Base-by-base conservation (phyloP, 2,797 vertebrate genomes). In the Crypturellus tataupa region DNA sequence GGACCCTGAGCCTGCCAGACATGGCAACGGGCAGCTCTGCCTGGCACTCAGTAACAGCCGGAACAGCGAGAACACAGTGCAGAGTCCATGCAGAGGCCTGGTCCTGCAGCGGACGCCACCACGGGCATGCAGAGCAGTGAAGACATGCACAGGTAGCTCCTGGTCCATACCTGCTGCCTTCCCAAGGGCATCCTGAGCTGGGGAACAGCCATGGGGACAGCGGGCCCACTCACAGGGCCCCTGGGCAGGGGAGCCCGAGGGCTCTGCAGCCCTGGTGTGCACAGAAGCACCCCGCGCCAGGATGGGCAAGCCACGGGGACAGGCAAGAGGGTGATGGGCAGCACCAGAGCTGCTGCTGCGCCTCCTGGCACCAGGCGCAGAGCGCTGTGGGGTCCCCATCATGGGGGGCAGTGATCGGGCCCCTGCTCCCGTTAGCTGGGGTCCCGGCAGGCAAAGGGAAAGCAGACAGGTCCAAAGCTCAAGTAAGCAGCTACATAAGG, bases 261-360 rank as follows among this genome's bases (percentile, higher is more conserved):
- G 24, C 27, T 20, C 5, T 10, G 55, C 51, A 29, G 51, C 29
- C 27, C 19, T 39, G 51, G 73, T 35, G 12, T 29, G 4, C 13
- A 17, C 1, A 14, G 23, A 9, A 5, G 42, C 0, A 46, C 35
- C 62, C 51, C 40, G 68, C 29, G 63, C 8, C n/a, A n/a, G 21
- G 9, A 40, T 42, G 40, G 55, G 17, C 0, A 8, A 78, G 17
- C 40, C 29, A 21, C 11, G 2, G 2, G 14, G 40, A 42, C 24
- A 31, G n/a, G 15, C 0, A 0, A 65, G 21, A 14, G 17, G 39
- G 5, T 1, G 33, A 27, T 7, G 14, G 6, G 29, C 16, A 31
- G 17, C 49, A 23, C 76, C 6, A 21, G 58, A 47, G 53, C 51
- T 31, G 12, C 60, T 19, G 29, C 33, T 2, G 12, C 3, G 2